phyloP scores from a whole-genome alignment of 2,797 vertebrate species.

The Odontamblyopus rebecca region DNA sequence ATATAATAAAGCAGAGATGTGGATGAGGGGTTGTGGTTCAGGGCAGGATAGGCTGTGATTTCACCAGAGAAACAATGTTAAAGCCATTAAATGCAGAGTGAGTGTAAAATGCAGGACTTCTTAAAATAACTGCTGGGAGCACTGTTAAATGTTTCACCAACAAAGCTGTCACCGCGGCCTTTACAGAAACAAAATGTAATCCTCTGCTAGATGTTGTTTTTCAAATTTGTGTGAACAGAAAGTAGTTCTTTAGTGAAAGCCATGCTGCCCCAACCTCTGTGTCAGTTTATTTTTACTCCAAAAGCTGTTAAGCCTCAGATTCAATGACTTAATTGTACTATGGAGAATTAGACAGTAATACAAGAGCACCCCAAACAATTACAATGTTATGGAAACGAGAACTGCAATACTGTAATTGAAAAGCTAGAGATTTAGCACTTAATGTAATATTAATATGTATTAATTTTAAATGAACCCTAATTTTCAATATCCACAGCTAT shows the following conservation, averaged over 20 bases:
- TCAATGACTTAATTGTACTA: constrained; percentile 17
- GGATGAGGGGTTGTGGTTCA: constrained; percentile 19
- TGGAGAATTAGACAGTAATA: constrained; percentile 5
- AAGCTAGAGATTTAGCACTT: background rate
- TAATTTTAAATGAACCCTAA: background rate
- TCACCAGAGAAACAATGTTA: constrained; percentile 23
- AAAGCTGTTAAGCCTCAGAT: constrained; percentile 48
- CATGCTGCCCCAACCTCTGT: constrained; percentile 43
- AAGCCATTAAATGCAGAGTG: constrained; percentile 31
- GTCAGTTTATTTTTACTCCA: constrained; percentile 52
- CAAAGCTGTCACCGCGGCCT: constrained; percentile 48
- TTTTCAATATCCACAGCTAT: background rate
- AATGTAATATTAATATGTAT: background rate
- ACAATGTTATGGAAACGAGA: background rate
- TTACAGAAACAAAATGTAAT: constrained; percentile 27
- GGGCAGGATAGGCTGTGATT: constrained; percentile 27
- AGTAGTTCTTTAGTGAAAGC: constrained; percentile 28
- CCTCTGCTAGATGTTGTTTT: constrained; percentile 40
- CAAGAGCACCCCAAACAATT: background rate
- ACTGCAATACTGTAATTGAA: background rate
- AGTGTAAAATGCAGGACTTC: constrained; percentile 37
- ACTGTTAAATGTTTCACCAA: constrained; percentile 46
- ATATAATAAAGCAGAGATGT: constrained; percentile 11
- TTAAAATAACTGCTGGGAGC: constrained; percentile 48
- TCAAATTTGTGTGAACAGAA: constrained; percentile 39